These are phyloP conservation scores for Notolabrus celidotus DNA, from an alignment of 2,797 vertebrate genomes.

Conservation along the genomic window DNA sequence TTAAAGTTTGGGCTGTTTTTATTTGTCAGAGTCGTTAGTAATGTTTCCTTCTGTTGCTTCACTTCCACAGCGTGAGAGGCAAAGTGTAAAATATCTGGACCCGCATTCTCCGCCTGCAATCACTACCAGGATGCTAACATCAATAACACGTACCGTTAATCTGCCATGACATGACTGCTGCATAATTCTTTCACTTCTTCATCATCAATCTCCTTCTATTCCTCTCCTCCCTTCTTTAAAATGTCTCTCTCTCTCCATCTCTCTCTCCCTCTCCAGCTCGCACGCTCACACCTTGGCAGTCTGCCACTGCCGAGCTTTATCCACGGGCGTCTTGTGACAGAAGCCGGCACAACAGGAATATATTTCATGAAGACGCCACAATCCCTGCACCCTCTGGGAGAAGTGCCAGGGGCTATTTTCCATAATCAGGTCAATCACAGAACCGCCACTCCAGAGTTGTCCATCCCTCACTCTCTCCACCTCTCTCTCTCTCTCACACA, in stretches of 20 bases:
- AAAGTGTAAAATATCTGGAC: slow-evolving; percentile 3
- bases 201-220: slow-evolving; percentile 28
- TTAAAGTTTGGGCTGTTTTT: too few relatives aligned
- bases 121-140: slow-evolving; percentile 28
- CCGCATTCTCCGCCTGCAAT: slow-evolving; percentile 30
- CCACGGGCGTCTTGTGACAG: slow-evolving; percentile 72
- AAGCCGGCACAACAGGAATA: slow-evolving; percentile 71
- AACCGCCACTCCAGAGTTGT: slow-evolving; percentile 35
- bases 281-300: slow-evolving; percentile 45
- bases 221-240: slow-evolving; percentile 26
- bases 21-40: too few relatives aligned
- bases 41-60: too few relatives aligned
- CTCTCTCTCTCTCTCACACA: background rate
- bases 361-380: slow-evolving; percentile 70
- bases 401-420: slow-evolving; percentile 64
- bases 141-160: slow-evolving; percentile 54
- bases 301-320: slow-evolving; percentile 54
- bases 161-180: slow-evolving; percentile 36
- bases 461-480: slow-evolving; percentile 12
- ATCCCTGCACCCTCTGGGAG: slow-evolving; percentile 58
- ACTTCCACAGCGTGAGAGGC: background rate
- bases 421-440: slow-evolving; percentile 75
- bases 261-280: background rate
- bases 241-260: background rate
- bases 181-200: slow-evolving; percentile 40